Percentiles rank a stretch among this genome's conserved stretches.
Evolutionary conservation across 1,140 invertebrate genomes (phyloP).

Genomic region (Leptestheria dahalacensis): DNA sequence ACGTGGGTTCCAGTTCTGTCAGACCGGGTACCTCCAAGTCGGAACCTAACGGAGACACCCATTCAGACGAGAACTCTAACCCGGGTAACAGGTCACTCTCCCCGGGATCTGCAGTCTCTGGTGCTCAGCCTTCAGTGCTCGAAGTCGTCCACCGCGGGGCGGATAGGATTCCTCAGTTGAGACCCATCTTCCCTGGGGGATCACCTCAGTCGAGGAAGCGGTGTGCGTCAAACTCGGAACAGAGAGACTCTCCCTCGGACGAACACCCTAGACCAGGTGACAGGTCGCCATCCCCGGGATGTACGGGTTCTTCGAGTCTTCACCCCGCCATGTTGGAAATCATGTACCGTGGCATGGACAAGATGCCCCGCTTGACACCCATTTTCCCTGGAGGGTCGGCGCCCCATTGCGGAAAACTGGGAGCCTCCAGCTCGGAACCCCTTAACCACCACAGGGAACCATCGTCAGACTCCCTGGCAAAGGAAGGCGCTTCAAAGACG

Average conservation of each 20-base stretch:
- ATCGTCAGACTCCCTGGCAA: slow-evolving; percentile 26
- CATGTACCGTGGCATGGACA: slow-evolving; percentile 45
- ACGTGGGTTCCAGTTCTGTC: too few species aligned
- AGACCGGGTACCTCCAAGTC: too few species aligned
- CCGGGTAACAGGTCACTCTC: too few species aligned
- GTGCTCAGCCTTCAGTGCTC: neutral
- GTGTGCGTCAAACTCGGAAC: slow-evolving; percentile 11
- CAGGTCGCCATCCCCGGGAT: slow-evolving; percentile 6
- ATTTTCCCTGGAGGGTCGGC: slow-evolving; percentile 29
- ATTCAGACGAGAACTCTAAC: too few species aligned
- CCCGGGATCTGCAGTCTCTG: too few species aligned
- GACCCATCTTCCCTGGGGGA: slow-evolving; percentile 12
- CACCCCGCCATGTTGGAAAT: slow-evolving; percentile 52
- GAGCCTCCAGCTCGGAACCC: slow-evolving; percentile 23
- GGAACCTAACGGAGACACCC: too few species aligned
- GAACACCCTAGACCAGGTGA: slow-evolving; percentile 1
- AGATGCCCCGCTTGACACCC: slow-evolving; percentile 31
- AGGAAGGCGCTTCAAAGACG: slow-evolving; percentile 30
- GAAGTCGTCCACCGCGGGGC: neutral
- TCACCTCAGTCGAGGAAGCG: neutral
- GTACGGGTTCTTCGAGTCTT: slow-evolving; percentile 33
- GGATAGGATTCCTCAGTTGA: slow-evolving; percentile 1
- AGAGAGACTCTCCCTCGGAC: neutral
- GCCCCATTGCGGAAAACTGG: slow-evolving; percentile 27
- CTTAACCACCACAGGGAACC: slow-evolving; percentile 31